phyloP scores from a whole-genome alignment of 2,888 invertebrate genomes.

The Serripes groenlandicus region DNA sequence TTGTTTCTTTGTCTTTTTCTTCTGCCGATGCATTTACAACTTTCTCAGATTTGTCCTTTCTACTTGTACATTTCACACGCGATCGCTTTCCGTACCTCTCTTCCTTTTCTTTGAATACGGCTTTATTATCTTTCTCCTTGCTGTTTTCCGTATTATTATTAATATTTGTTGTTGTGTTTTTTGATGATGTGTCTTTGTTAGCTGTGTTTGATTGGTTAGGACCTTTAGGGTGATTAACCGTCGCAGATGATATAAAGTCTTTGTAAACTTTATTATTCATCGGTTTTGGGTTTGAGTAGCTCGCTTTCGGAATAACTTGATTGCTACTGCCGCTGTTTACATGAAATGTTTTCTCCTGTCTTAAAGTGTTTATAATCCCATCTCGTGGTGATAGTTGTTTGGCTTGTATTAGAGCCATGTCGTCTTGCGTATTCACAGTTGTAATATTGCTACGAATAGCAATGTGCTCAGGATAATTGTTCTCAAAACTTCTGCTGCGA shows the following conservation, averaged over 20 bases:
- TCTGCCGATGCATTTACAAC: neutral
- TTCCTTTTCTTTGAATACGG: slow-evolving; percentile 5
- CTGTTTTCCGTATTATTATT: neutral
- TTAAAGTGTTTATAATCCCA: slow-evolving; percentile 18
- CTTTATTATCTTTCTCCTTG: slow-evolving; percentile 18
- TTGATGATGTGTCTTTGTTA: neutral
- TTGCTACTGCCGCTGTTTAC: slow-evolving; percentile 5
- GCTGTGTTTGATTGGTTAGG: neutral
- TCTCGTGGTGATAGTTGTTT: neutral
- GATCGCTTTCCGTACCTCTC: neutral
- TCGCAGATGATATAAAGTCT: slow-evolving; percentile 13
- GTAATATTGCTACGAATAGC: slow-evolving; percentile 57
- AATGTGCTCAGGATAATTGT: slow-evolving; percentile 41
- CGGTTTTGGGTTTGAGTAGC: neutral
- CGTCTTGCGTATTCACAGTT: slow-evolving; percentile 58
- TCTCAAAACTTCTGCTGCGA: slow-evolving; percentile 26
- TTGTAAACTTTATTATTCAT: slow-evolving; percentile 10
- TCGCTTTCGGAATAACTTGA: neutral
- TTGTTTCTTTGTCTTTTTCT: slow-evolving; percentile 19
- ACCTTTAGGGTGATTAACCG: neutral
- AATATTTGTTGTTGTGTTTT: neutral
- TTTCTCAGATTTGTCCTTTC: slow-evolving; percentile 1
- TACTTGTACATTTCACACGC: slow-evolving; percentile 13
- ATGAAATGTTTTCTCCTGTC: slow-evolving; percentile 46
- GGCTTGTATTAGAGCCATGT: slow-evolving; percentile 37